phyloP scores from a whole-genome alignment of 2,888 invertebrate species.

The Lucinisca nassula region DNA sequence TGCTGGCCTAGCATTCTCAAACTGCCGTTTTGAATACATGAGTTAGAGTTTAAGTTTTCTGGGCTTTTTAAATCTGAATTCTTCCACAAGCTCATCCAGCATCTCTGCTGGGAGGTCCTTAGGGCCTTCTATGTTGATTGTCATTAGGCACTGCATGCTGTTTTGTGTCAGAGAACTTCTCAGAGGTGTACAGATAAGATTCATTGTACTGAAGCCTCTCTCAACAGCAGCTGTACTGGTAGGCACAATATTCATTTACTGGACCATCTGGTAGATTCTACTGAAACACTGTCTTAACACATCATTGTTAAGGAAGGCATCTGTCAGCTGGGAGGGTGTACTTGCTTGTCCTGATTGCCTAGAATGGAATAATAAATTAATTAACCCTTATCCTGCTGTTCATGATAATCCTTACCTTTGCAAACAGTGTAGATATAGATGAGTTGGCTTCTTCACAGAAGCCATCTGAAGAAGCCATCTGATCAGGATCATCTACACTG shows the following conservation, averaged over 20 bases:
- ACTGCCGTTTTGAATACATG: neutral
- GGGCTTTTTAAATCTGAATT: neutral
- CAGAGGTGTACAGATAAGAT: neutral
- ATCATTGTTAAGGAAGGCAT: neutral
- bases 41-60: neutral
- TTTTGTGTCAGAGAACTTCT: neutral
- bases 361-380: neutral
- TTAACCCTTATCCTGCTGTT: too few species aligned
- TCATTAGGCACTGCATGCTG: neutral
- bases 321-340: neutral
- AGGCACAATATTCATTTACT: neutral
- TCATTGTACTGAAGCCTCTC: neutral
- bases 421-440: too few species aligned
- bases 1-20: neutral
- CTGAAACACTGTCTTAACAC: neutral
- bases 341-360: neutral
- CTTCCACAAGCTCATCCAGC: neutral
- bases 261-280: neutral
- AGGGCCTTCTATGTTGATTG: neutral
- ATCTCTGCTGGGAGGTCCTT: neutral
- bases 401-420: too few species aligned
- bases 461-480: too few species aligned
- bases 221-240: neutral
- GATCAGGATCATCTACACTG: too few species aligned
- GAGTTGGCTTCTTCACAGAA: too few species aligned